Evolutionary conservation across 2,113 vertebrate genomes (phyloP).

Genomic region (Nycticryphes semicollaris): DNA sequence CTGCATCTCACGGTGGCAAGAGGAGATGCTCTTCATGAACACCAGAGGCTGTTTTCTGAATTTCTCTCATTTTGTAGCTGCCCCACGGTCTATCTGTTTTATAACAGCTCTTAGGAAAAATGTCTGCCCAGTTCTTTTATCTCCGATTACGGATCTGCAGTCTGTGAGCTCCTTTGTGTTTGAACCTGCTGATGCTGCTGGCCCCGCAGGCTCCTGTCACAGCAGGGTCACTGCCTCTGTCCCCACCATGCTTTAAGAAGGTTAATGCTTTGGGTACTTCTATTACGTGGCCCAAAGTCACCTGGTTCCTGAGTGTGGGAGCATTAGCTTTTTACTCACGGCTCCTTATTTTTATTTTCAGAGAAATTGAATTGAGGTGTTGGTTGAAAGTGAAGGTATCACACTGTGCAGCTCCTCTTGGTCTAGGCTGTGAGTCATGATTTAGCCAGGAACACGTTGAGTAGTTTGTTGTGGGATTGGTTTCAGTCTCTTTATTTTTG

Average conservation of each 20-base stretch:
- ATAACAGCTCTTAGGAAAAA: not conserved
- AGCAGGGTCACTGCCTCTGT: not conserved
- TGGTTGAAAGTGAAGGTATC: not conserved
- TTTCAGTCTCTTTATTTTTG: not conserved
- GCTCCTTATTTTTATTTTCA: not conserved
- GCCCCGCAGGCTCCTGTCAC: not conserved
- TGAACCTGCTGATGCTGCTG: not conserved
- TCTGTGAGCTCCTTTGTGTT: not conserved
- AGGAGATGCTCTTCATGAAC: not conserved
- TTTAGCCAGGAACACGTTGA: not conserved
- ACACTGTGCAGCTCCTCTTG: not conserved
- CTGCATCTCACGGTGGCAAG: not conserved
- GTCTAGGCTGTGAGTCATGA: not conserved
- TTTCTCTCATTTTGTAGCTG: not conserved
- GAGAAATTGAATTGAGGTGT: not conserved
- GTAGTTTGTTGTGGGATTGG: not conserved
- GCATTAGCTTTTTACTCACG: not conserved
- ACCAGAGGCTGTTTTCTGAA: not conserved
- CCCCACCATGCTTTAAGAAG: not conserved
- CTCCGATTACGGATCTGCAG: not conserved
- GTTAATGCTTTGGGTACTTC: too few relatives aligned
- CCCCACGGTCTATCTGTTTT: not conserved
- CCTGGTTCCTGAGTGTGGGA: not conserved
- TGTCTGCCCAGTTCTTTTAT: not conserved
- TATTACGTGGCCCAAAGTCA: not conserved